These are phyloP conservation scores for Aphelinus certus DNA, from an alignment of 1,140 invertebrate genomes.

Conservation along the genomic window DNA sequence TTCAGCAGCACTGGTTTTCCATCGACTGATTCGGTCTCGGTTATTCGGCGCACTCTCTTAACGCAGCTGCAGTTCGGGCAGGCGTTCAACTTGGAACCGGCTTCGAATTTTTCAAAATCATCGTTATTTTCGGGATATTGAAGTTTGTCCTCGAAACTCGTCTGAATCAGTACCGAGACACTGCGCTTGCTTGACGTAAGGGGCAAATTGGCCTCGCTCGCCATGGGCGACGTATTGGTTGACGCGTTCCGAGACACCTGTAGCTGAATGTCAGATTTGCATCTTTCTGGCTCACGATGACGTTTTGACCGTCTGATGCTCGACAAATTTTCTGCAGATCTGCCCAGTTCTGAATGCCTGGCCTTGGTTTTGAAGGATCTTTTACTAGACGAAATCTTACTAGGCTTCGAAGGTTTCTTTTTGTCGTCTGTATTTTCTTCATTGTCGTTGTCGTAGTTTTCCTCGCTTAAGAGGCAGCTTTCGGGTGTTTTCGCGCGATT, in stretches of 20 bases:
- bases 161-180: slow-evolving; percentile 60
- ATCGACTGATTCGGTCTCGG: slow-evolving; percentile 42
- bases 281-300: slow-evolving; percentile 53
- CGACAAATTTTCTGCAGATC: slow-evolving; percentile 54
- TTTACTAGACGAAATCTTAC: slow-evolving; percentile 44
- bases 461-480: neutral
- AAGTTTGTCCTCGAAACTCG: slow-evolving; percentile 54
- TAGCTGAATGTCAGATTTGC: slow-evolving; percentile 60
- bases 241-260: slow-evolving; percentile 55
- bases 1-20: slow-evolving; percentile 38
- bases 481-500: slow-evolving; percentile 46
- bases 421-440: neutral
- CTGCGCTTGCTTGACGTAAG: slow-evolving; percentile 53
- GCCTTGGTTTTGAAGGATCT: slow-evolving; percentile 54
- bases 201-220: slow-evolving; percentile 37
- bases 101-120: slow-evolving; percentile 37
- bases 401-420: slow-evolving; percentile 23
- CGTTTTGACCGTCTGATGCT: slow-evolving; percentile 47
- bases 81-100: neutral
- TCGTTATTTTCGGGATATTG: slow-evolving; percentile 45
- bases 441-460: neutral
- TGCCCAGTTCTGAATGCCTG: slow-evolving; percentile 54
- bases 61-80: slow-evolving; percentile 26
- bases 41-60: slow-evolving; percentile 2
- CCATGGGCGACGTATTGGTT: slow-evolving; percentile 58